Evolutionary conservation across 2,113 vertebrate genomes (phyloP).

Genomic region (Pangasianodon gigas): DNA sequence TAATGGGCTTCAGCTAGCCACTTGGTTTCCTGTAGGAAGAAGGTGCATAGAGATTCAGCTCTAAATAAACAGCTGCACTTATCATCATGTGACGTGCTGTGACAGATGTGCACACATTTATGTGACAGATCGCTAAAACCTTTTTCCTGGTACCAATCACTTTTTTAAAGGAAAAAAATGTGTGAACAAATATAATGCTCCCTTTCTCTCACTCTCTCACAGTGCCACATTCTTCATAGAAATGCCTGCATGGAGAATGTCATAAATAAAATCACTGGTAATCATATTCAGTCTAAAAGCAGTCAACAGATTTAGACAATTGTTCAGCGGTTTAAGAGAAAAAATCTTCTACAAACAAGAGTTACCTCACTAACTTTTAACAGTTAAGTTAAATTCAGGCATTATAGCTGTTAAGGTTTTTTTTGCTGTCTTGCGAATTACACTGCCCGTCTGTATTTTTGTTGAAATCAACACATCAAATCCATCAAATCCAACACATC

Average conservation of each 20-base stretch:
- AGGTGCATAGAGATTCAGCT: neutral
- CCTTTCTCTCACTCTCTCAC: neutral
- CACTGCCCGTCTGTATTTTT: neutral
- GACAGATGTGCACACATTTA: conserved; percentile 25
- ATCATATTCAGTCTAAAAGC: neutral
- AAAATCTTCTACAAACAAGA: neutral
- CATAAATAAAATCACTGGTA: neutral
- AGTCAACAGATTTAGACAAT: neutral
- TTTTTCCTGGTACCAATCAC: neutral
- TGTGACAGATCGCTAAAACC: conserved; percentile 47
- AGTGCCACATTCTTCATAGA: neutral
- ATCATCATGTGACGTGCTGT: neutral
- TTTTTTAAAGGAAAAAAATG: neutral
- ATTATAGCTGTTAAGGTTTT: neutral
- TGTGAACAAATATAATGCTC: conserved; percentile 39
- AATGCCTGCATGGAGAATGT: neutral
- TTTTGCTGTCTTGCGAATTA: neutral
- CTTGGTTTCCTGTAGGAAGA: neutral
- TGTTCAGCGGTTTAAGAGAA: neutral
- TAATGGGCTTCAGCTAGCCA: neutral
- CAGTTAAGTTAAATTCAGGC: neutral
- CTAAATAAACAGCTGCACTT: neutral
- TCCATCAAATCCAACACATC: neutral
- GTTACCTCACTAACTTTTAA: neutral
- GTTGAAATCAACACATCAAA: neutral